Evolutionary conservation across 2,113 vertebrate genomes (phyloP), one percentile per base, ranked within the genome.

Genomic region (Bufo gargarizans): DNA sequence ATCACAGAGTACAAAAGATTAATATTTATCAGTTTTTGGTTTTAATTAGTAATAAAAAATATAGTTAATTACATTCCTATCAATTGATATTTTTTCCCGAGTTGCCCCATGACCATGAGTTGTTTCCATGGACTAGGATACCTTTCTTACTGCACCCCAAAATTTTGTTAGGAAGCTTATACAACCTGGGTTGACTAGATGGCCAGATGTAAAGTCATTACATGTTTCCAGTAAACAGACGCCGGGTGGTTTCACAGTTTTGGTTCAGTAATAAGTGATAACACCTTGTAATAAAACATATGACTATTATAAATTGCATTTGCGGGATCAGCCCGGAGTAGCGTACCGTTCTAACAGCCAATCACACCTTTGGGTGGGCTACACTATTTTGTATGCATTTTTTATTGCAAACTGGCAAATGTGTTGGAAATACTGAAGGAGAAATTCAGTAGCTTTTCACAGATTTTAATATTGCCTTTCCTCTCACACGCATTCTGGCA

Each of bases 391-490:
- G 55, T 78, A 78, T 78, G 49, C 13, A 56, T 50, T 78, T 76
- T 77, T 78, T 19, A 78, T 78, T 78, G 50, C 77, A 78, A 78
- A 22, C 11, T 78, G 49, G 77, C 49, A 78, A 78, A 22, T 56
- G 12, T 56, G 22, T 78, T 78, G 77, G 77, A 78, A 55, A 56
- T 22, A 53, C 49, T 53, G 20, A 77, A n/a, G 10, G 20, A 53
- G 20, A 55, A 78, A 78, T 56, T 78, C 77, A 78, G 50, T 55
- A 78, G 77, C 77, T 55, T 55, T 77, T 78, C 50, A 55, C 20
- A n/a, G 43, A 55, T 55, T 78, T 20, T 56, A 49, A 78, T 78
- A 76, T 8, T 55, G 56, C 20, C 77, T 55, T n/a, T 77, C 76
- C 76, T 56, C 77, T 56, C 12, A 8, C 49, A 78, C 77, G 56